Percentiles rank a stretch among this genome's conserved stretches.
These are phyloP conservation scores for Neostethus bicornis DNA, from an alignment of 2,797 vertebrate genomes.

Conservation along the genomic window DNA sequence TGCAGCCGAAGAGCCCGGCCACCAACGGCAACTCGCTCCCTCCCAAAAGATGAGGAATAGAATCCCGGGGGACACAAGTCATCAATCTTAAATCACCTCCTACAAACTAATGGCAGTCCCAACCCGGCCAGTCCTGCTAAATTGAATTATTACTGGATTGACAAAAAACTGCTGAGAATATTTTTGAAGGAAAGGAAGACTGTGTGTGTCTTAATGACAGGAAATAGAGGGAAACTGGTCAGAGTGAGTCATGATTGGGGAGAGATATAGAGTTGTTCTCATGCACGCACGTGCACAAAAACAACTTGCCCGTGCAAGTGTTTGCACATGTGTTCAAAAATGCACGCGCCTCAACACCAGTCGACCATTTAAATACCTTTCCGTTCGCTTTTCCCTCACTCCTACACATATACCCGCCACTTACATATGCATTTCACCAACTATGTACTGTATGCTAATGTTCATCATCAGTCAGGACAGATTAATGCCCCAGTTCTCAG, in stretches of 20 bases:
- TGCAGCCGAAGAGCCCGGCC: slow-evolving; percentile 69
- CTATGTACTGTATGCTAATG: slow-evolving; percentile 71
- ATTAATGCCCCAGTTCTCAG: slow-evolving; percentile 66
- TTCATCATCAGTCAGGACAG: slow-evolving; percentile 71
- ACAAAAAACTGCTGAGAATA: slow-evolving; percentile 82
- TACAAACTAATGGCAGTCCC: slow-evolving; percentile 82
- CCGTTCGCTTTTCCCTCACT: slow-evolving; percentile 35
- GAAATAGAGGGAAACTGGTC: slow-evolving; percentile 68
- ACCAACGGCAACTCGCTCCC: slow-evolving; percentile 25
- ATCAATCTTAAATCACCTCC: slow-evolving; percentile 86
- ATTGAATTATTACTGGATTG: slow-evolving; percentile 85
- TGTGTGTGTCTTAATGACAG: slow-evolving; percentile 78
- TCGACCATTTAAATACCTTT: slow-evolving; percentile 41
- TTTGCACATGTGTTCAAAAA: slow-evolving; percentile 26
- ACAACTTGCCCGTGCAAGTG: slow-evolving; percentile 31
- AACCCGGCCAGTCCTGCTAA: slow-evolving; percentile 76
- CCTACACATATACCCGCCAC: slow-evolving; percentile 22
- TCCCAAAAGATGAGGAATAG: slow-evolving; percentile 61
- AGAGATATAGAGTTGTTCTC: slow-evolving; percentile 37
- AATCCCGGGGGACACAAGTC: slow-evolving; percentile 82
- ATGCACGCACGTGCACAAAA: slow-evolving; percentile 33
- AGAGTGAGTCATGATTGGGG: slow-evolving; percentile 41
- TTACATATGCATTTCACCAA: slow-evolving; percentile 33
- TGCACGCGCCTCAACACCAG: slow-evolving; percentile 48
- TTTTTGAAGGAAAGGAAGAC: slow-evolving; percentile 70